Base-by-base conservation (phyloP, 92 coral and sea anemone genomes). In the Meandrina meandrites region DNA sequence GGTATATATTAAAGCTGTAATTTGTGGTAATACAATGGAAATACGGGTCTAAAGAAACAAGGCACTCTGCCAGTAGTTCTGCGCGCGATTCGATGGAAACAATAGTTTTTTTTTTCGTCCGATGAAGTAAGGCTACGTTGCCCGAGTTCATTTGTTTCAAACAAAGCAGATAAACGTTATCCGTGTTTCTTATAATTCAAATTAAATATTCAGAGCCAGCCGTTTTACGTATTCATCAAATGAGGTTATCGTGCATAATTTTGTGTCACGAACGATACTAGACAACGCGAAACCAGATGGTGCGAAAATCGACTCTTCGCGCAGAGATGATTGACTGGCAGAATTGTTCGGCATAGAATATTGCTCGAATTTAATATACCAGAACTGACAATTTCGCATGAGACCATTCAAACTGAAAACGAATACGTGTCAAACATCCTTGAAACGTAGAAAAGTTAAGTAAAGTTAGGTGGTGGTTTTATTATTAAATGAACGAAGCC, bases 181-280 rank as follows among this genome's bases (percentile, higher is more conserved):
- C 16, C 37, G 21, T n/a, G 48, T 34, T 37, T 9, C 13, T 18
- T 1, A n/a, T n/a, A n/a, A n/a, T n/a, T n/a, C n/a, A 16, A 34
- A 73, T 73, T 73, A 21, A 73, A 73, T 73, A 73, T 73, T 73
- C 50, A 73, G 19, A 73, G 18, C 47, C 51, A 27, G 48, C 24
- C 27, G 45, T 18, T 73, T 40, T 34, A 73, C 47, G 45, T 27
- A 34, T 73, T 35, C 28, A 40, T 73, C 0, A 19, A 40, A 21
- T 34, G 77, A 28, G 14, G 35, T 37, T 18, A 37, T 19, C 21
- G 37, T 73, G 27, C 24, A 37, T 36, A 18, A 9, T 36, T 34
- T 72, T 73, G 9, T 14, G 27, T 34, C 77, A 73, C 47, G 48
- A 34, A 28, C 35, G 28, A n/a, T 66, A 14, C 3, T 71, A 5